Percentiles rank a stretch among this genome's conserved stretches.
These are phyloP conservation scores for Lasiurus cinereus DNA, from an alignment of 2,113 vertebrate species.

Conservation along the genomic window DNA sequence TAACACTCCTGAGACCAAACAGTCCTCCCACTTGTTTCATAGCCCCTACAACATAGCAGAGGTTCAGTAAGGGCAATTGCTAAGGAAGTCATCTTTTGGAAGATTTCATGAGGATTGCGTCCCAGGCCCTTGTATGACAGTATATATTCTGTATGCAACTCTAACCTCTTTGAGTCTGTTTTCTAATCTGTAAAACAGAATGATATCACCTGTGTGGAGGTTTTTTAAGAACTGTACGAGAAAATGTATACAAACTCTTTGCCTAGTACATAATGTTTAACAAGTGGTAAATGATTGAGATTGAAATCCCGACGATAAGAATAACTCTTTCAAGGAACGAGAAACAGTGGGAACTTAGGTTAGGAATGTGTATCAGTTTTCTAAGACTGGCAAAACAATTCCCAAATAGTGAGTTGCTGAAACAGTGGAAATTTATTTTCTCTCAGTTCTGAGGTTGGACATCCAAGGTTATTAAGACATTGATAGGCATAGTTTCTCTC, in stretches of 20 bases:
- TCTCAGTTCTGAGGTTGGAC: background rate
- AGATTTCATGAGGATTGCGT: background rate
- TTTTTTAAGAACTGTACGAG: background rate
- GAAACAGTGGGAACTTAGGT: background rate
- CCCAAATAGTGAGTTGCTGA: background rate
- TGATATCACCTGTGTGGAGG: background rate
- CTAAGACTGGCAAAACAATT: background rate
- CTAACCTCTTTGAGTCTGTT: background rate
- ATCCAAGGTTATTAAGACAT: background rate
- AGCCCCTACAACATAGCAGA: background rate
- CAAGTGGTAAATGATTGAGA: background rate
- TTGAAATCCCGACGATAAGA: background rate
- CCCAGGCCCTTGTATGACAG: background rate
- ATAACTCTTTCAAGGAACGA: background rate
- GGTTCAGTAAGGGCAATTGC: background rate
- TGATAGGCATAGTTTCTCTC: background rate
- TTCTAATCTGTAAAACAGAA: background rate
- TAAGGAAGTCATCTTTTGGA: background rate
- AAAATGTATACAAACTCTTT: background rate
- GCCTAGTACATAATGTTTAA: background rate
- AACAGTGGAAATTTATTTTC: background rate
- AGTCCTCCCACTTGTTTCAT: background rate
- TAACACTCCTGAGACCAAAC: background rate
- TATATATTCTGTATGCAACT: background rate
- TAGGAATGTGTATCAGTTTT: background rate